phyloP scores from a whole-genome alignment of 2,888 invertebrate genomes.

The Cataglyphis livida region DNA sequence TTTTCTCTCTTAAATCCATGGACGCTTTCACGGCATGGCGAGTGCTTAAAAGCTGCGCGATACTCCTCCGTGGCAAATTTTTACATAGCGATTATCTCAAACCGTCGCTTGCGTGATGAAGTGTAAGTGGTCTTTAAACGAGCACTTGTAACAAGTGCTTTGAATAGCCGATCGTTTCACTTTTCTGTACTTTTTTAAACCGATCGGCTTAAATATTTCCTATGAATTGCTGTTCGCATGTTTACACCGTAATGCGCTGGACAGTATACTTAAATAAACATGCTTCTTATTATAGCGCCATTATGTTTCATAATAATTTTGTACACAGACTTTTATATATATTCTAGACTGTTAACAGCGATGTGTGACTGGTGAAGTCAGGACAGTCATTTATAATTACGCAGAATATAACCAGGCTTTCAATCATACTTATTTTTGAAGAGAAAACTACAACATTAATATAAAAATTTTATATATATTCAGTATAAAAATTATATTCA shows the following conservation, averaged over 20 bases:
- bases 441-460: too few relatives aligned
- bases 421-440: too few relatives aligned
- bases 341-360: too few relatives aligned
- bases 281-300: background rate
- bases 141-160: slow-evolving; percentile 45
- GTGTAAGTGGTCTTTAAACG: slow-evolving; percentile 47
- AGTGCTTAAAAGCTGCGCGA: slow-evolving; percentile 49
- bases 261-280: background rate
- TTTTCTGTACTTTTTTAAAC: background rate
- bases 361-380: too few relatives aligned
- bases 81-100: slow-evolving; percentile 53
- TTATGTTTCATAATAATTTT: background rate
- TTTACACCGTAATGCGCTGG: background rate
- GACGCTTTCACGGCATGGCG: slow-evolving; percentile 37
- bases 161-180: slow-evolving; percentile 27
- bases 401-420: too few relatives aligned
- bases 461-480: too few relatives aligned
- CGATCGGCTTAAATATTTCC: slow-evolving; percentile 18
- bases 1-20: slow-evolving; percentile 36
- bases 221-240: slow-evolving; percentile 19
- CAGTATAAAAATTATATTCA: too few relatives aligned
- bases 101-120: slow-evolving; percentile 46
- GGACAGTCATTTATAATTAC: too few relatives aligned
- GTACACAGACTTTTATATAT: too few relatives aligned
- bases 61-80: slow-evolving; percentile 43